Percentiles rank a stretch among this genome's conserved stretches.
phyloP scores from a whole-genome alignment of 1,140 invertebrate species.

The Drosophila chauvacae region DNA sequence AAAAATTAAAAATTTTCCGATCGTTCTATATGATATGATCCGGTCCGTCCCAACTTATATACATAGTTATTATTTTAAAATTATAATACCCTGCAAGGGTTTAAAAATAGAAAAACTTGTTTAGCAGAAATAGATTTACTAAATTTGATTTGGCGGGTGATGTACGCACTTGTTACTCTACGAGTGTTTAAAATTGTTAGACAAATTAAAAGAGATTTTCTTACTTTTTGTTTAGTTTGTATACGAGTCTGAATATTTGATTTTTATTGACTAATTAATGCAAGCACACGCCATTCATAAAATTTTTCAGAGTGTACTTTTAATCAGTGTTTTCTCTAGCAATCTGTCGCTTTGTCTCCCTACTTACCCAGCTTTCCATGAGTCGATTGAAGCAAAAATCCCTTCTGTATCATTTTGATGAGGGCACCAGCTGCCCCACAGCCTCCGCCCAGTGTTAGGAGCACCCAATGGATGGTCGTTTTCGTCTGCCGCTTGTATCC shows the following conservation, averaged over 20 bases:
- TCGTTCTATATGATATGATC: no score
- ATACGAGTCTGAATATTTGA: no score
- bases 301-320: background rate
- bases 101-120: no score
- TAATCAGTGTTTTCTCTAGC: background rate
- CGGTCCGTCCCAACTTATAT: no score
- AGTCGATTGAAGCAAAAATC: slow-evolving; percentile 53
- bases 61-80: no score
- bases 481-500: slow-evolving; percentile 68
- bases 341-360: background rate
- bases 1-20: no score
- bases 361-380: slow-evolving; percentile 76
- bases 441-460: slow-evolving; percentile 68
- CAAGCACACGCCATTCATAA: background rate
- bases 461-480: slow-evolving; percentile 80
- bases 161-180: no score
- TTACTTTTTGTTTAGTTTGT: no score
- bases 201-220: no score
- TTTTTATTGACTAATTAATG: background rate
- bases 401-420: slow-evolving; percentile 74
- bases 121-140: no score
- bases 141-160: no score
- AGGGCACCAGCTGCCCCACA: slow-evolving; percentile 71
- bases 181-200: background rate
- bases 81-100: no score